These are phyloP conservation scores for Edolisoma coerulescens DNA, from an alignment of 2,113 vertebrate genomes.

Conservation along the genomic window DNA sequence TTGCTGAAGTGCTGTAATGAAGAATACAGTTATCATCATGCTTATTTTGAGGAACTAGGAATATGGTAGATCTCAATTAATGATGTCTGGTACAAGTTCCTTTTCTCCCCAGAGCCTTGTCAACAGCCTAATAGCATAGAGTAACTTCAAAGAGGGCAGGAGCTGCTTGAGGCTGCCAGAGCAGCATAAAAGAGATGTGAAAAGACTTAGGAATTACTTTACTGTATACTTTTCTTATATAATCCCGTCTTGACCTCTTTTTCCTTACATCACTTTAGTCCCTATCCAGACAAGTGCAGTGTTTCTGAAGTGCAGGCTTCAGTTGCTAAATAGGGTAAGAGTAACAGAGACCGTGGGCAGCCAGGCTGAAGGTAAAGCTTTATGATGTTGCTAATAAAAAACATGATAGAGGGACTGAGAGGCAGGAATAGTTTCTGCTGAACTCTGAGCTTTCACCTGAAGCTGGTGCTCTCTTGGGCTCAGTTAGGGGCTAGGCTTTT, in stretches of 20 bases:
- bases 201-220: not conserved
- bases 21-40: not conserved
- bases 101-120: not conserved
- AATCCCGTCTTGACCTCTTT: not conserved
- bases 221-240: not conserved
- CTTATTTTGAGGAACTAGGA: not conserved
- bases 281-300: not conserved
- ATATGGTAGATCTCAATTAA: not conserved
- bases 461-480: not conserved
- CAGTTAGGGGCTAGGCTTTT: not conserved
- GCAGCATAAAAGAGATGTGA: not conserved
- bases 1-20: not conserved
- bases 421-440: not conserved
- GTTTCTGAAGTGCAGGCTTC: not conserved
- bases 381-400: not conserved
- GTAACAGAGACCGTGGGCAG: not conserved
- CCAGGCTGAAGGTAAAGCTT: not conserved
- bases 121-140: not conserved
- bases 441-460: not conserved
- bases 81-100: not conserved
- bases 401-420: not conserved
- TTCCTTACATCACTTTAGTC: not conserved
- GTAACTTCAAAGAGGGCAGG: not conserved
- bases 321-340: not conserved
- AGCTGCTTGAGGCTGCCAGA: not conserved